These are phyloP conservation scores for Monochamus saltuarius DNA, from an alignment of 1,140 invertebrate genomes.

Conservation along the genomic window DNA sequence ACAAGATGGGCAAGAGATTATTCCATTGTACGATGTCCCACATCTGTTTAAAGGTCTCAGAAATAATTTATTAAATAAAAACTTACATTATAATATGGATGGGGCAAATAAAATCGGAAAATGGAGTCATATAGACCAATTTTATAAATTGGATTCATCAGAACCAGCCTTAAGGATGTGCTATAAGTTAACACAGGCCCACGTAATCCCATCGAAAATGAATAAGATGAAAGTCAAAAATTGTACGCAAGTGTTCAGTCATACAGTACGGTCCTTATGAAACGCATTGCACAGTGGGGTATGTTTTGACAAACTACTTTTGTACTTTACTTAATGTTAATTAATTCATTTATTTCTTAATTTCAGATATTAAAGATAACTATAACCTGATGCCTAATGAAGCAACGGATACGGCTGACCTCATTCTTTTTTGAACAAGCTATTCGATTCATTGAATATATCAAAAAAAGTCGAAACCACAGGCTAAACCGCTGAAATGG, in stretches of 20 bases:
- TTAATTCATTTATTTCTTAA: no score
- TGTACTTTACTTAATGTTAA: no score
- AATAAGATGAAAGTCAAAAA: conserved; percentile 44
- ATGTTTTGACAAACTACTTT: conserved; percentile 1
- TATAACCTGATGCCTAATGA: no score
- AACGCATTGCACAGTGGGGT: conserved; percentile 33
- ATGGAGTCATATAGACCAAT: conserved; percentile 32
- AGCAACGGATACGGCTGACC: no score
- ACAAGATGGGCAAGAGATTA: conserved; percentile 33
- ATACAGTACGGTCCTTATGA: conserved; percentile 36
- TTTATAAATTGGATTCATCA: conserved; percentile 24
- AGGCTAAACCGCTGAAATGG: no score
- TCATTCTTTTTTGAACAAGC: no score
- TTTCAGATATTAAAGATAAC: no score
- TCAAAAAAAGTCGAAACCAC: no score
- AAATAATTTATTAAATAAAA: conserved; percentile 45
- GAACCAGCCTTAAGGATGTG: conserved; percentile 12
- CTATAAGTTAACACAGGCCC: conserved; percentile 40
- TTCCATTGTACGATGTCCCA: conserved; percentile 45
- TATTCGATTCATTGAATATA: no score
- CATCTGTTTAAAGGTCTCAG: conserved; percentile 46
- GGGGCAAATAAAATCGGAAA: conserved; percentile 26
- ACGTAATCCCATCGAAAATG: conserved; percentile 32
- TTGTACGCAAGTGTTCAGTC: conserved; percentile 44
- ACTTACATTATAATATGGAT: conserved; percentile 32